phyloP scores from a whole-genome alignment of 1,140 invertebrate species.

The Pissodes strobi region DNA sequence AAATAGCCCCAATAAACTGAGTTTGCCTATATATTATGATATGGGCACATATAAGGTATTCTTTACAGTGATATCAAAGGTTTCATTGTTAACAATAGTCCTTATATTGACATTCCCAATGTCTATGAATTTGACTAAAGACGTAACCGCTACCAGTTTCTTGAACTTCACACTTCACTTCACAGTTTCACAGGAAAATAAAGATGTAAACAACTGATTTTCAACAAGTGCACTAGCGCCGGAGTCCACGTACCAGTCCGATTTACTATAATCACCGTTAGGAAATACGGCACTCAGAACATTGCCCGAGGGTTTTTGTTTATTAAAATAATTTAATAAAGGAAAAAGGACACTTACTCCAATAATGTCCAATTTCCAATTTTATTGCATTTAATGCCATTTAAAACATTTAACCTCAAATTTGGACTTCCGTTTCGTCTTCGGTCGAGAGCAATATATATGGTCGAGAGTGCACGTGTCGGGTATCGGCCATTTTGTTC shows the following conservation, averaged over 20 bases:
- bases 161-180: too few relatives aligned
- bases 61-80: too few relatives aligned
- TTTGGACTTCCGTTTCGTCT: too few relatives aligned
- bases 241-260: slow-evolving; percentile 46
- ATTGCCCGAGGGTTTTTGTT: too few relatives aligned
- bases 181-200: not conserved
- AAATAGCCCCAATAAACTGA: too few relatives aligned
- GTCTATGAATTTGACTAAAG: not conserved
- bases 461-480: too few relatives aligned
- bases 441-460: too few relatives aligned
- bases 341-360: slow-evolving; percentile 19
- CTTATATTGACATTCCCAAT: not conserved
- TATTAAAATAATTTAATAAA: not conserved
- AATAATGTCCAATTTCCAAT: slow-evolving; percentile 18
- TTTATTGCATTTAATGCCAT: slow-evolving; percentile 27
- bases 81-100: not conserved
- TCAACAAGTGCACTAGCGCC: slow-evolving; percentile 36
- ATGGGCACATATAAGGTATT: not conserved
- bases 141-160: slow-evolving; percentile 25
- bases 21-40: too few relatives aligned
- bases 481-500: too few relatives aligned
- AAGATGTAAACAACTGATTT: slow-evolving; percentile 1
- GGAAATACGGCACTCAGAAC: slow-evolving; percentile 31
- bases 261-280: too few relatives aligned
- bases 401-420: slow-evolving; percentile 18